Percentiles rank a stretch among this genome's conserved stretches.
These are phyloP conservation scores for Neostethus bicornis DNA, from an alignment of 2,797 vertebrate genomes.

Conservation along the genomic window DNA sequence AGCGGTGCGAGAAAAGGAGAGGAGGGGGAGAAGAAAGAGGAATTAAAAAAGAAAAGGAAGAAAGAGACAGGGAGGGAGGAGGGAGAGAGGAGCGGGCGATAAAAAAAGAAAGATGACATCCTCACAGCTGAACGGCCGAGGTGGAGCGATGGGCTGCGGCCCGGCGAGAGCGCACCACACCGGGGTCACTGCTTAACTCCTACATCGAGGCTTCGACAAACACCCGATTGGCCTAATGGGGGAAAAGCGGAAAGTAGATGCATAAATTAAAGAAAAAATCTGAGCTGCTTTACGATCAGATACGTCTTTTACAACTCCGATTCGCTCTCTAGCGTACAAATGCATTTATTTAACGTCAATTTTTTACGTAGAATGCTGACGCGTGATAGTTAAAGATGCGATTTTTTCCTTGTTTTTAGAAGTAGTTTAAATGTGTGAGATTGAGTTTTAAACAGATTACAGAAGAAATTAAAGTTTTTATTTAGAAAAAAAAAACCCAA, in stretches of 20 bases:
- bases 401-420: conserved; percentile 9
- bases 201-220: conserved; percentile 84
- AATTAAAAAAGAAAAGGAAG: conserved; percentile 86
- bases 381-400: conserved; percentile 52
- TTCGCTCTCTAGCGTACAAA: conserved; percentile 58
- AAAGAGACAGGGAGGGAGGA: conserved; percentile 82
- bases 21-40: conserved; percentile 86
- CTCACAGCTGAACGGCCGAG: conserved; percentile 81
- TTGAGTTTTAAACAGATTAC: conserved; percentile 26
- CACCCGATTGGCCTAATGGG: conserved; percentile 80
- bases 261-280: conserved; percentile 76
- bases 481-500: conserved; percentile 42
- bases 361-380: conserved; percentile 49
- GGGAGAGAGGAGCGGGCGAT: conserved; percentile 81
- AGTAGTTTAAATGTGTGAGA: conserved; percentile 35
- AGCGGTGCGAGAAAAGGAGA: conserved; percentile 83
- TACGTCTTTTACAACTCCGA: conserved; percentile 68
- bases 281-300: conserved; percentile 66
- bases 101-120: conserved; percentile 88
- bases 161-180: conserved; percentile 77
- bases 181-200: conserved; percentile 80
- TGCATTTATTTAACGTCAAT: conserved; percentile 56
- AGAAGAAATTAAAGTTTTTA: conserved; percentile 60
- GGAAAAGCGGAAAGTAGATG: conserved; percentile 74
- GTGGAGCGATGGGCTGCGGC: conserved; percentile 82